Evolutionary conservation across 53 echinoderm and acorn worm genomes (phyloP).

Genomic region (Zoroaster sp.): DNA sequence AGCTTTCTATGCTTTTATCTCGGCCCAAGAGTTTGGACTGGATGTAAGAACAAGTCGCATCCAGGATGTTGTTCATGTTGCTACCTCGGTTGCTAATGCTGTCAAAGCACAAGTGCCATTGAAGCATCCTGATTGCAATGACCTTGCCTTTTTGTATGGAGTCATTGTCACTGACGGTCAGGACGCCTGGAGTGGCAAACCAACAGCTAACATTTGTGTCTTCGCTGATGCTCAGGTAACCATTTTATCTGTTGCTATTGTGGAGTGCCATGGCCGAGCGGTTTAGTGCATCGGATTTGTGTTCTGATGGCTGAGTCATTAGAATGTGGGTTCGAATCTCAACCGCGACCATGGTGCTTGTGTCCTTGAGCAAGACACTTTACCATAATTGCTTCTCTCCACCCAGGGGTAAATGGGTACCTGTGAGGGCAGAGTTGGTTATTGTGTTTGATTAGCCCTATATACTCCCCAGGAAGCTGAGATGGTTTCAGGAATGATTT

Average conservation of each 20-base stretch:
- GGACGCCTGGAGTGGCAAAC: slow-evolving; percentile 67
- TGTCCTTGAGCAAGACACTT: too few relatives aligned
- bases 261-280: too few relatives aligned
- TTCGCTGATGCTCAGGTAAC: slow-evolving; percentile 89
- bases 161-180: slow-evolving; percentile 88
- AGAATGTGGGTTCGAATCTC: too few relatives aligned
- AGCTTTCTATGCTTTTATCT: slow-evolving; percentile 86
- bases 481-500: too few relatives aligned
- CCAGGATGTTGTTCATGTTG: slow-evolving; percentile 48
- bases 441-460: too few relatives aligned
- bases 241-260: not conserved
- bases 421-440: too few relatives aligned
- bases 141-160: slow-evolving; percentile 84
- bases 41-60: slow-evolving; percentile 63
- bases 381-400: too few relatives aligned
- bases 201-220: slow-evolving; percentile 73
- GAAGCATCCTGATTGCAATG: slow-evolving; percentile 77
- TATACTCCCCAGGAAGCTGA: too few relatives aligned
- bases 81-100: slow-evolving; percentile 73
- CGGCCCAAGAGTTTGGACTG: slow-evolving; percentile 67
- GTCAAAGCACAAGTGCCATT: slow-evolving; percentile 55
- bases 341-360: too few relatives aligned
- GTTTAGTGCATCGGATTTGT: too few relatives aligned
- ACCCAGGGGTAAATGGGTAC: not conserved
- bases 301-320: too few relatives aligned